Conservation (phyloP, 2,888 invertebrate genomes). For the Strigamia crassipes region DNA sequence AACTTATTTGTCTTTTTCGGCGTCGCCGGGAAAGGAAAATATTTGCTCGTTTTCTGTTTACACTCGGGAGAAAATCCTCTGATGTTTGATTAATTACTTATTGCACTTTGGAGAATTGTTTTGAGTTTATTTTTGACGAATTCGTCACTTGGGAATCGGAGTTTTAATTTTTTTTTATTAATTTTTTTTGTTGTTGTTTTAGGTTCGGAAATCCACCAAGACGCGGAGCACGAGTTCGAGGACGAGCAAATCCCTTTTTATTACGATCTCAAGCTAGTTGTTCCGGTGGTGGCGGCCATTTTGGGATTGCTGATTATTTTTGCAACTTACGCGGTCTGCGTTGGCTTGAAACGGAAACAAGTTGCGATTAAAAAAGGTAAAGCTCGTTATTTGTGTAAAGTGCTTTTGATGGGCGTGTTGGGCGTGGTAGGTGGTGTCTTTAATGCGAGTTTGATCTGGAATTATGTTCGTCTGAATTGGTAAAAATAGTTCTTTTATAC, state of each 20-base stretch:
- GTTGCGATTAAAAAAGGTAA: neutral
- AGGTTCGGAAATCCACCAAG: neutral
- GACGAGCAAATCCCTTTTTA: conserved; percentile 48
- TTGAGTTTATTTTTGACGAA: neutral
- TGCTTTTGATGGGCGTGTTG: neutral
- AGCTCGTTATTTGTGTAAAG: neutral
- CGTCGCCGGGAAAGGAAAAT: neutral
- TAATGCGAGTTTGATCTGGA: too few species aligned
- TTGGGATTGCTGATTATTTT: conserved; percentile 47
- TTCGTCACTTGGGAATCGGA: neutral
- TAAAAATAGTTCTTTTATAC: neutral
- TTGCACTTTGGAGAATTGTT: neutral
- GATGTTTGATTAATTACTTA: neutral
- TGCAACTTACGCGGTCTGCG: conserved; percentile 47
- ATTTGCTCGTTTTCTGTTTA: neutral
- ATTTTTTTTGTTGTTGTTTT: neutral
- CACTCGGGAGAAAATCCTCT: neutral
- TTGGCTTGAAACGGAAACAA: conserved; percentile 28
- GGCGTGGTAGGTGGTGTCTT: too few species aligned
- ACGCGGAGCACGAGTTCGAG: neutral
- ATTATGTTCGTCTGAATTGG: neutral
- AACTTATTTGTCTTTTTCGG: neutral
- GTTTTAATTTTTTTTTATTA: neutral
- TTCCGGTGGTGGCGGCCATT: conserved; percentile 47
- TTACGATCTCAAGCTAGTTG: conserved; percentile 48